Evolutionary conservation across 2,797 vertebrate genomes (phyloP).

Genomic region (Scarus forsteni): DNA sequence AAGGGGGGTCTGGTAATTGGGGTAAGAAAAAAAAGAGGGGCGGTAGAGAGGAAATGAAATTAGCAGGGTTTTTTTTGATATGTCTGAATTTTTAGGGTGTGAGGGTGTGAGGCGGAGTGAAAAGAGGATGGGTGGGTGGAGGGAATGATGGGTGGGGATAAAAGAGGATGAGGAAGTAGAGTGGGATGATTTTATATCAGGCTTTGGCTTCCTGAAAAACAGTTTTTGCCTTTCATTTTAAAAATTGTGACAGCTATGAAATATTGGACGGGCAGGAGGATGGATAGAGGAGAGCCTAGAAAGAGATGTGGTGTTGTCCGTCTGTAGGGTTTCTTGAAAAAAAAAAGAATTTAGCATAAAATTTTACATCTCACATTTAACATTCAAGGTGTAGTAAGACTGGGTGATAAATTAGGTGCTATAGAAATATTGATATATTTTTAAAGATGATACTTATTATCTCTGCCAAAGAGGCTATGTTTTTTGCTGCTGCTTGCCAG

Average conservation of each 20-base stretch:
- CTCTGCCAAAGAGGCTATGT: no score
- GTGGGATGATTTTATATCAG: constrained; percentile 52
- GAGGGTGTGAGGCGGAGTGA: constrained; percentile 22
- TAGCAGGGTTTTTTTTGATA: constrained; percentile 53
- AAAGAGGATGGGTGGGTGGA: constrained; percentile 32
- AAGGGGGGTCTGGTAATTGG: constrained; percentile 49
- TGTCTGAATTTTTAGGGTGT: constrained; percentile 48
- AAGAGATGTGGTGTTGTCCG: constrained; percentile 22
- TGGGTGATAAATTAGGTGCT: no score
- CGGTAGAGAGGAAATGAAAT: constrained; percentile 50
- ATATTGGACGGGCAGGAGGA: constrained; percentile 22
- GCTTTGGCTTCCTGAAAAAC: constrained; percentile 39
- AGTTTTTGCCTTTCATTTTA: constrained; percentile 43
- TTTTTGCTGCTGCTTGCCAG: no score
- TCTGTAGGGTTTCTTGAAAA: not conserved
- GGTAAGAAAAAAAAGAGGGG: constrained; percentile 38
- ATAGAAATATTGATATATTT: no score
- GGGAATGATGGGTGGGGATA: constrained; percentile 47
- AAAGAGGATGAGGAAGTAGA: constrained; percentile 53
- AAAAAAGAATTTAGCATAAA: constrained; percentile 5
- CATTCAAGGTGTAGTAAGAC: no score
- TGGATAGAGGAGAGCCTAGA: constrained; percentile 15
- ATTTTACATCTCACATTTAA: no score
- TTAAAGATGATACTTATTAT: no score
- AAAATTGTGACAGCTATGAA: constrained; percentile 54